Conservation (phyloP, 2,113 vertebrate species). For the Columba livia region DNA sequence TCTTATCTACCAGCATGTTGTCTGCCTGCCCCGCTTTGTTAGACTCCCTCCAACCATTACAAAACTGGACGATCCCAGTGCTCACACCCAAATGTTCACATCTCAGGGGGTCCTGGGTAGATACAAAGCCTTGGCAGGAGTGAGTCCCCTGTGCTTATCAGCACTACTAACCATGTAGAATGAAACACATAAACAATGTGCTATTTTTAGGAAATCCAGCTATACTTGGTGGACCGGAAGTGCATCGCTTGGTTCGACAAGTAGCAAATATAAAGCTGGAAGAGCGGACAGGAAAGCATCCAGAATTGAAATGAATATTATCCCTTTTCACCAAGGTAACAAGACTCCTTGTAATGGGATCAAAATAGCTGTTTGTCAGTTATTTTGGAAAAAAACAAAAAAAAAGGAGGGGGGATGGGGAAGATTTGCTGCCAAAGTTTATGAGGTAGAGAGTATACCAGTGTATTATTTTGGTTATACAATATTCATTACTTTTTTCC, state of each 20-base stretch:
- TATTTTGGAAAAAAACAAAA: background rate
- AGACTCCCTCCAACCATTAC: background rate
- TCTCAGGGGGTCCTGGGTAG: background rate
- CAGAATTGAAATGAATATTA: background rate
- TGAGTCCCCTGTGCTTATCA: background rate
- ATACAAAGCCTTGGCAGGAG: background rate
- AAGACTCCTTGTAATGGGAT: background rate
- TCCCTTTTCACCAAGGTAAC: background rate
- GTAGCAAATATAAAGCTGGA: background rate
- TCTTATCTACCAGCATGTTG: background rate
- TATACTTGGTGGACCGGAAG: background rate
- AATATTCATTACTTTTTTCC: constrained; percentile 4
- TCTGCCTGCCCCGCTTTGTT: background rate
- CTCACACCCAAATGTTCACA: background rate
- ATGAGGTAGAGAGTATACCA: background rate
- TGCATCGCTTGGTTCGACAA: background rate
- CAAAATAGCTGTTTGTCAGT: background rate
- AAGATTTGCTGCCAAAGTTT: background rate
- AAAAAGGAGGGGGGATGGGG: background rate
- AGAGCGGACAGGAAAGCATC: background rate
- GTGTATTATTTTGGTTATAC: background rate
- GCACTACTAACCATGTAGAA: background rate
- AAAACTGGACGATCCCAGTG: background rate
- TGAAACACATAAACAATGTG: background rate
- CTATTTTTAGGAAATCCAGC: background rate